A percentile compares a stretch with the other conserved stretches of the same genome.
phyloP scores from a whole-genome alignment of 2,797 vertebrate genomes.

The Diplodus sargus region DNA sequence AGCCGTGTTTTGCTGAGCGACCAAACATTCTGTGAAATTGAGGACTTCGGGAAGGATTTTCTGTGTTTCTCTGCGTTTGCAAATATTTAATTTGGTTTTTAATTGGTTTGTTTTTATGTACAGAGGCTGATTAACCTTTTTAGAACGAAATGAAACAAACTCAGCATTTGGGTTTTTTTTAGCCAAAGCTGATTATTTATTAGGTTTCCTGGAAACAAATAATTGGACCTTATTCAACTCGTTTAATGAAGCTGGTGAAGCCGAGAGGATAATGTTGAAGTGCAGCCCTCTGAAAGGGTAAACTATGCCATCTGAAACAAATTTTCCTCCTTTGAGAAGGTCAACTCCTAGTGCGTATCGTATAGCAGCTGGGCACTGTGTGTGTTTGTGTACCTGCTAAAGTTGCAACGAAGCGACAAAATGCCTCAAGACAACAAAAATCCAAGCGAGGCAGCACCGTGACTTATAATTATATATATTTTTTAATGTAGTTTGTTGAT shows the following conservation, averaged over 20 bases:
- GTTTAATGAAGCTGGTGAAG: background rate
- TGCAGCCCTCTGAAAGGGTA: background rate
- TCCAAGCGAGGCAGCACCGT: background rate
- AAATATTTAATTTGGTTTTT: conserved; percentile 39
- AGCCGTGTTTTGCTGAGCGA: conserved; percentile 14
- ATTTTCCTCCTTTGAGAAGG: conserved; percentile 36
- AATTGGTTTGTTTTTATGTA: conserved; percentile 37
- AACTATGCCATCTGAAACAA: conserved; percentile 47
- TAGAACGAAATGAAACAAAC: background rate
- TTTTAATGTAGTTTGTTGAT: too few species aligned
- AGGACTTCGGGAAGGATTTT: background rate
- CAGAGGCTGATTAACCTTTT: conserved; percentile 2
- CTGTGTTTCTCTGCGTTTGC: background rate
- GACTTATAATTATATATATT: background rate
- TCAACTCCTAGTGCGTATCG: conserved; percentile 1
- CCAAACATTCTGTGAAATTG: background rate
- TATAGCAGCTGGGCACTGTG: background rate
- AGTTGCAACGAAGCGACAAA: conserved; percentile 7
- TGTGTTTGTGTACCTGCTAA: conserved; percentile 27
- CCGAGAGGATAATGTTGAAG: background rate
- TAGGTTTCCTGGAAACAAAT: background rate
- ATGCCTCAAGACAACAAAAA: conserved; percentile 13
- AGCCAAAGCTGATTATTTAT: background rate
- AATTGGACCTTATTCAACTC: background rate
- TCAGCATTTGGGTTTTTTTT: background rate